Base-by-base conservation (phyloP, 2,888 invertebrate species). In the Drosophila acutilabella region DNA sequence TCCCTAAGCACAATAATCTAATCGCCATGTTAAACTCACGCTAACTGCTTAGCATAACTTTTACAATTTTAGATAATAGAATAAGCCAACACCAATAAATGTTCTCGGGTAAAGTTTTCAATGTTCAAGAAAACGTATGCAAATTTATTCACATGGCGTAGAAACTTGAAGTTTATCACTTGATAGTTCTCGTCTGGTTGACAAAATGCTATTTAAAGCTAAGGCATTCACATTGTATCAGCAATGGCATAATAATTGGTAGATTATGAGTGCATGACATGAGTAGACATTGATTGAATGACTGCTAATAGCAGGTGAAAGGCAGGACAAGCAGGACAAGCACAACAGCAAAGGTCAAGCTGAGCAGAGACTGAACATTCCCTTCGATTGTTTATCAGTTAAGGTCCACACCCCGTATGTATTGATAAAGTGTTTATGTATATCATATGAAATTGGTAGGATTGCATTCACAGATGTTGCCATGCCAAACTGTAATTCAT, bases 401-500 rank as follows among this genome's bases (percentile, higher is more conserved):
- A 38, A 54, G 30, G 18, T 30, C 54, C 41, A 2, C 18, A 13
- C 18, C 18, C 50, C 18, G 11, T 10, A 7, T 44, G 20, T 33
- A 54, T 44, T 54, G 44, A 54, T 33, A 7, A 11, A 56, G 33
- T 44, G 33, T 44, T 30, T 30, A 33, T 36, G 18, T 18, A 36
- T 44, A 44, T 14, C 42, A 52, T 26, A 11, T 48, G 3, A 18
- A 44, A 20, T 11, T 14, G 33, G n/a, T 5, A 30, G 40, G 16
- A 45, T 14, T 69, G 54, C 62, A 61, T 30, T 23, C 4, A 38
- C 30, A 60, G 52, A 48, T 60, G 65, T 30, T 56, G 44, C 53
- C 48, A 44, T 53, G 59, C 23, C 59, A 50, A 53, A 38, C 53
- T 45, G 56, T 53, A 57, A 58, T 72, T 64, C 64, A 45, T 50